Conservation (phyloP, 2,888 invertebrate genomes). For the Spisula solida region DNA sequence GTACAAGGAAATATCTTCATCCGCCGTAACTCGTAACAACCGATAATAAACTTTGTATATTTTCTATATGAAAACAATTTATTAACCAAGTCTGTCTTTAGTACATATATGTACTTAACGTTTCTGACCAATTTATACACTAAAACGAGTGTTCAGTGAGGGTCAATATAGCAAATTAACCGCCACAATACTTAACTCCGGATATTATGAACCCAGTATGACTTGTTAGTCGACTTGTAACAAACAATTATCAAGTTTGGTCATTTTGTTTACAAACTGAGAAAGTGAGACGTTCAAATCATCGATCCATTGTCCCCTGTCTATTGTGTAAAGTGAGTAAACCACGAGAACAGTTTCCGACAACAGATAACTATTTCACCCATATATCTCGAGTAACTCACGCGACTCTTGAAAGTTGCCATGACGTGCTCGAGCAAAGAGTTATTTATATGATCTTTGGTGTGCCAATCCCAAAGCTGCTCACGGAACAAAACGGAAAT, state of each 20-base stretch:
- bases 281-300: background rate
- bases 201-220: background rate
- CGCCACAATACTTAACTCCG: background rate
- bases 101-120: background rate
- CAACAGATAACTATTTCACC: no score
- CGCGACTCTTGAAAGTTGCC: no score
- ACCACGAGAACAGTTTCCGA: background rate
- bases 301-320: background rate
- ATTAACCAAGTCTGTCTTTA: background rate
- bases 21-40: background rate
- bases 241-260: constrained; percentile 15
- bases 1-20: background rate
- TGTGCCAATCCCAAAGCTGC: no score
- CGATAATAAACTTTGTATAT: background rate
- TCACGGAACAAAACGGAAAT: no score
- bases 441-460: no score
- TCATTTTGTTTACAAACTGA: constrained; percentile 20
- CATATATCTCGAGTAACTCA: no score
- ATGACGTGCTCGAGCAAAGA: no score
- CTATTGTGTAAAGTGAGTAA: background rate
- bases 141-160: background rate
- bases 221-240: background rate
- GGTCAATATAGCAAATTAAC: background rate
- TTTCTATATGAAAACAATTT: background rate
- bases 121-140: background rate